Percentiles rank a stretch among this genome's conserved stretches.
These are phyloP conservation scores for Geodia barretti DNA, from an alignment of 37 sponge, comb jelly and placozoan genomes.

Conservation along the genomic window DNA sequence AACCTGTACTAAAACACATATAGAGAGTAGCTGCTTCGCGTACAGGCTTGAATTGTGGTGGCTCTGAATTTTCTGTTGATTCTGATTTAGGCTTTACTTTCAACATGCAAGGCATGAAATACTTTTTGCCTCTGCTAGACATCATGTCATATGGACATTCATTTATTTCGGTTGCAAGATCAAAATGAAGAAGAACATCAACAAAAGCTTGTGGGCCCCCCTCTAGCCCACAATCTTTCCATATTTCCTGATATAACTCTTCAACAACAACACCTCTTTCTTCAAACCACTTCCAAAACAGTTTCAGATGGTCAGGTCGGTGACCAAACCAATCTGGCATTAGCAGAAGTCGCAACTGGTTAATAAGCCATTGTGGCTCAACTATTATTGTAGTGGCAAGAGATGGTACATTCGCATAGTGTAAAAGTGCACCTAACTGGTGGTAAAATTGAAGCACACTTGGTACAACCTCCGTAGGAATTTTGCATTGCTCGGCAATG, in stretches of 20 bases:
- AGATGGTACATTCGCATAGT: conserved; percentile 25
- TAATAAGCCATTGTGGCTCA: conserved; percentile 52
- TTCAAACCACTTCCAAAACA: conserved; percentile 7
- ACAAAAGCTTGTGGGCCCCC: conserved; percentile 28
- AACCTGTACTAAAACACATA: conserved; percentile 17
- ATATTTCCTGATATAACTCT: conserved; percentile 33
- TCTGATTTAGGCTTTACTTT: too few species aligned
- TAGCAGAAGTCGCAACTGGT: conserved; percentile 31
- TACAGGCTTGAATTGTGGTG: too few species aligned
- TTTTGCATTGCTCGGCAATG: conserved; percentile 22
- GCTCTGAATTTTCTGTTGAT: too few species aligned
- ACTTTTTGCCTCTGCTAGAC: too few species aligned
- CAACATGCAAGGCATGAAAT: too few species aligned
- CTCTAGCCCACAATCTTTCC: conserved; percentile 5
- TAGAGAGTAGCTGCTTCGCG: conserved; percentile 48
- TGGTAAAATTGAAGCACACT: conserved; percentile 64
- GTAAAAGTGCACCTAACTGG: conserved; percentile 52
- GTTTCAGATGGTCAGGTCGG: too few species aligned
- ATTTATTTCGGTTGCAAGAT: conserved; percentile 13
- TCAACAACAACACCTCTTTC: conserved; percentile 44
- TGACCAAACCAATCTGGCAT: conserved; percentile 8
- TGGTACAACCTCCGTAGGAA: conserved; percentile 13
- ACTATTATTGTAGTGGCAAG: conserved; percentile 20
- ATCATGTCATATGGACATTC: too few species aligned
- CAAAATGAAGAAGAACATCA: conserved; percentile 27